These are phyloP conservation scores for Champsocephalus esox DNA, from an alignment of 2,797 vertebrate species.

Conservation along the genomic window DNA sequence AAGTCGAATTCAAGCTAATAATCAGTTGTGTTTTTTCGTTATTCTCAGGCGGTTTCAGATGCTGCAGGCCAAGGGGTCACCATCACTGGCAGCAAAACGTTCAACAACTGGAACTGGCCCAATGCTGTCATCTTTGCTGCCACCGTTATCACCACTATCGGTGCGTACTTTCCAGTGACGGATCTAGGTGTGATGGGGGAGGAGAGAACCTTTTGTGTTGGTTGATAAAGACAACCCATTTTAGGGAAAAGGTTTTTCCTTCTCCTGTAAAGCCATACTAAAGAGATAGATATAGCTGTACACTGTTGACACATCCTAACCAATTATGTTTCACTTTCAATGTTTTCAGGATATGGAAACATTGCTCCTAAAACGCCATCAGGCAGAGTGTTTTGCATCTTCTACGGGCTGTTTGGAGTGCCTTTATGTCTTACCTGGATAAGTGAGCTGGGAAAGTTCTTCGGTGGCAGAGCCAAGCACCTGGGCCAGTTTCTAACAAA, in stretches of 20 bases:
- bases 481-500: slow-evolving; percentile 94
- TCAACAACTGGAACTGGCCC: slow-evolving; percentile 99
- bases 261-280: background rate
- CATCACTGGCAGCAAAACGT: slow-evolving; percentile 93
- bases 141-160: slow-evolving; percentile 98
- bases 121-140: slow-evolving; percentile 99
- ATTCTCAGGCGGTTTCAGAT: slow-evolving; percentile 89
- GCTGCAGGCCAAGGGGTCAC: slow-evolving; percentile 95
- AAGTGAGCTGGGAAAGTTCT: slow-evolving; percentile 98
- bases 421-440: slow-evolving; percentile 98
- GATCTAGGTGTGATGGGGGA: background rate
- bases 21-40: slow-evolving; percentile 19
- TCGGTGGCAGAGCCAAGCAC: slow-evolving; percentile 96
- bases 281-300: background rate
- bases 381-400: slow-evolving; percentile 96
- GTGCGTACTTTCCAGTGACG: slow-evolving; percentile 74
- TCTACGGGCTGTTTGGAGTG: slow-evolving; percentile 98
- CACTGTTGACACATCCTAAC: background rate
- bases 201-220: background rate
- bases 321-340: background rate
- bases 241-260: background rate
- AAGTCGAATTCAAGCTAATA: slow-evolving; percentile 8
- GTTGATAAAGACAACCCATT: background rate
- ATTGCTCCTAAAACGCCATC: slow-evolving; percentile 94
- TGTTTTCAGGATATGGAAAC: slow-evolving; percentile 91